Evolutionary conservation across 2,113 vertebrate species (phyloP).

Genomic region (Numida meleagris): DNA sequence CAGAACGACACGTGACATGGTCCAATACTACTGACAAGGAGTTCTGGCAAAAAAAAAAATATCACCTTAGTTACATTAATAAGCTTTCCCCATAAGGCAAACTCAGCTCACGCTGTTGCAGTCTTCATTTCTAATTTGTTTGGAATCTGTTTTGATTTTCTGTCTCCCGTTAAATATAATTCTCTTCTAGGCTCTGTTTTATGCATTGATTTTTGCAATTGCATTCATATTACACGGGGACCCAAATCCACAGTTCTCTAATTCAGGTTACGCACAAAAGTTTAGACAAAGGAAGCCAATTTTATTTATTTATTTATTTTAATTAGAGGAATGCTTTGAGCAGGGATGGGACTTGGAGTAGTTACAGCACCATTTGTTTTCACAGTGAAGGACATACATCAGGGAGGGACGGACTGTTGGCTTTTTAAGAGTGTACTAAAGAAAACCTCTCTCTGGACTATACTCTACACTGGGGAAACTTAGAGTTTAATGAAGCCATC

Average conservation of each 20-base stretch:
- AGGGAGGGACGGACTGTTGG: background rate
- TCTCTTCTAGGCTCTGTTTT: slow-evolving; percentile 32
- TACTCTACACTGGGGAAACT: background rate
- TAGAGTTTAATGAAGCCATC: background rate
- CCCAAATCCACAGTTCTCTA: slow-evolving; percentile 3
- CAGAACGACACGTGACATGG: background rate
- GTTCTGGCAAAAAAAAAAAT: background rate
- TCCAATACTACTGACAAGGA: background rate
- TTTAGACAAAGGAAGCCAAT: background rate
- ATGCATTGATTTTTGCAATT: slow-evolving; percentile 45
- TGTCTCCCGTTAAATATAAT: slow-evolving; percentile 44
- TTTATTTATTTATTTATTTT: background rate
- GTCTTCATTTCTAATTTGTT: slow-evolving; percentile 48
- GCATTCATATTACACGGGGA: slow-evolving; percentile 11
- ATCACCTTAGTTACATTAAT: background rate
- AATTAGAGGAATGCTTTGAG: background rate
- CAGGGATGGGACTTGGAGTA: background rate
- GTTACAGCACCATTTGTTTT: background rate
- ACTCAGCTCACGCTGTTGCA: background rate
- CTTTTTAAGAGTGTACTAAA: background rate
- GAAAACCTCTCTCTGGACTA: background rate
- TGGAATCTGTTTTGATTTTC: slow-evolving; percentile 61
- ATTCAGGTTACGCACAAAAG: slow-evolving; percentile 12
- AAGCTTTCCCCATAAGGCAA: slow-evolving; percentile 18
- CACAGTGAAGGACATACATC: background rate